Evolutionary conservation across 2,113 vertebrate species (phyloP).

Genomic region (Mesembrinibis cayennensis): DNA sequence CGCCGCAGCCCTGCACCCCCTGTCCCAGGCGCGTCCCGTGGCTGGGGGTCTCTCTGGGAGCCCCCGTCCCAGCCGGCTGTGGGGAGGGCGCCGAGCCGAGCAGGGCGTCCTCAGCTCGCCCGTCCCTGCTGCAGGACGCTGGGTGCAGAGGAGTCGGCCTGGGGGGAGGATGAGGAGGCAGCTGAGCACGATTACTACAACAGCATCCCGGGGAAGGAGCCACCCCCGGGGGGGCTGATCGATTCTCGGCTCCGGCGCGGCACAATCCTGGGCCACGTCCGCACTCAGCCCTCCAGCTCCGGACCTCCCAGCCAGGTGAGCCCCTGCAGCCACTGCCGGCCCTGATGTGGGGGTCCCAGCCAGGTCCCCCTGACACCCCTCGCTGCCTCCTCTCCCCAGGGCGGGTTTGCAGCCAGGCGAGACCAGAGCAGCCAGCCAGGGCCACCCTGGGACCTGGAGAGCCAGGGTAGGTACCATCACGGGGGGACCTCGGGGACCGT

Average conservation of each 20-base stretch:
- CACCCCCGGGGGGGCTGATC: constrained; percentile 87
- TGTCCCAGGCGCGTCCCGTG: rapidly evolving
- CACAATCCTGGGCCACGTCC: constrained; percentile 61
- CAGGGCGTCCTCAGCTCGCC: background rate
- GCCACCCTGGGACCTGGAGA: constrained; percentile 81
- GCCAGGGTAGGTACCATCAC: background rate
- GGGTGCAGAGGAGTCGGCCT: constrained; percentile 79
- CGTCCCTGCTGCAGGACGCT: constrained; percentile 62
- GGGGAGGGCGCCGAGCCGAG: background rate
- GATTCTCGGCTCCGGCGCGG: constrained; percentile 83
- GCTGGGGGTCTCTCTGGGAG: background rate
- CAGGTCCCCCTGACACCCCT: rapidly evolving
- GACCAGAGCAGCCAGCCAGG: constrained; percentile 65
- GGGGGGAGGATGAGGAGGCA: constrained; percentile 87
- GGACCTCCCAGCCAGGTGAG: constrained; percentile 17
- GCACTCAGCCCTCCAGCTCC: constrained; percentile 67
- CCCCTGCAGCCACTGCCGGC: background rate
- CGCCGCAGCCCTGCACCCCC: background rate
- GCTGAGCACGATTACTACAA: constrained; percentile 92
- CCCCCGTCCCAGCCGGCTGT: rapidly evolving
- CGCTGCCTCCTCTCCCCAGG: constrained; percentile 56
- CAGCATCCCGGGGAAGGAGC: constrained; percentile 95
- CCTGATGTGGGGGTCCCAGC: background rate
- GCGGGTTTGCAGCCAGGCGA: constrained; percentile 70
- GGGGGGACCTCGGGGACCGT: rapidly evolving